Base-by-base conservation (phyloP, 2,888 invertebrate species). In the Polydrusus pterygomalis region DNA sequence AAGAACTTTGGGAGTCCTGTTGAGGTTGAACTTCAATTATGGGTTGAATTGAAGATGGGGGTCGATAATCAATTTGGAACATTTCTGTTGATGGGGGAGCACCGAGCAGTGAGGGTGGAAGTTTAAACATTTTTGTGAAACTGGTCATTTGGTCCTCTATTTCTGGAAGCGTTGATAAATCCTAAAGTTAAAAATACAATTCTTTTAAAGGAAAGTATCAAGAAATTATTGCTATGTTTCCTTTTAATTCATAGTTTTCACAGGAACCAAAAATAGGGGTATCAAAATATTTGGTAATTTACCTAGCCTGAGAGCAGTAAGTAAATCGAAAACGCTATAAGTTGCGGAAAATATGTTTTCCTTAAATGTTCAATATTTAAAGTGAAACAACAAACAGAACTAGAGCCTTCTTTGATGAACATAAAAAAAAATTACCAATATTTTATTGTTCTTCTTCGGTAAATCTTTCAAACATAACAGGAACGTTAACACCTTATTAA, bases 381-480 rank as follows among this genome's bases (percentile, higher is more conserved):
- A n/a, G n/a, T n/a, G n/a, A n/a, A n/a, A n/a, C n/a, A n/a, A n/a
- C n/a, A n/a, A n/a, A n/a, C n/a, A n/a, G n/a, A n/a, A n/a, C n/a
- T n/a, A n/a, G n/a, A 25, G 25, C 5, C 1, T 25, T 25, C 5
- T 25, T 25, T 25, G 5, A 25, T n/a, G n/a, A 25, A 3, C 25
- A 25, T 3, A 5, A 25, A 5, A 3, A 5, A 25, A 25, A 3
- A 76, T 77, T 79, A 82, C 80, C 72, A 80, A 73, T 74, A 78
- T 79, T 34, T 80, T 80, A 45, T 75, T 70, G 72, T 83, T 78
- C 73, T 78, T 78, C 20, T 77, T 75, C n/a, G 85, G 85, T 49
- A 84, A 25, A 68, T 81, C 78, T 17, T 81, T 79, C 51, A 84
- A 79, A 78, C 78, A 78, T 70, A 83, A 69, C 45, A 85, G 75